Base-by-base conservation (phyloP, 2,888 invertebrate species). In the Sclerodermus sp. region DNA sequence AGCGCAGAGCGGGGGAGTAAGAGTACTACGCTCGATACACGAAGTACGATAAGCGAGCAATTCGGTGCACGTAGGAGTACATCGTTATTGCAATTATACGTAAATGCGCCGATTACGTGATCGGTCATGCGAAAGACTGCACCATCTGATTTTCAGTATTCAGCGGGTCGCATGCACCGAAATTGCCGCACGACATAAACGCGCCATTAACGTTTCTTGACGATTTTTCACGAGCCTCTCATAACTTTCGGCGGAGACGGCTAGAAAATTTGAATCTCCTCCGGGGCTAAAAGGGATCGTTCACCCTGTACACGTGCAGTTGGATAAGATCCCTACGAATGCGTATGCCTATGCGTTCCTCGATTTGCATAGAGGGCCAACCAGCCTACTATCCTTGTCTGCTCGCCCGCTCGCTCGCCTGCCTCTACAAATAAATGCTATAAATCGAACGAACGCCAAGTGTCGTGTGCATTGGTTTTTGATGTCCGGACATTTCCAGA, bases 351-450 rank as follows among this genome's bases (percentile, higher is more conserved):
- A 60, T 47, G 55, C 54, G 57, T 61, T 55, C 48, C 51, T 57
- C 64, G 59, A 71, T 72, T 69, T 69, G 64, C 70, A 68, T 70
- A 66, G n/a, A n/a, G n/a, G n/a, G n/a, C n/a, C n/a, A n/a, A n/a
- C n/a, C n/a, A n/a, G n/a, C n/a, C n/a, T n/a, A n/a, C n/a, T n/a
- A n/a, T n/a, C n/a, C n/a, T n/a, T n/a, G n/a, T n/a, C n/a, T n/a
- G n/a, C n/a, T n/a, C n/a, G n/a, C n/a, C n/a, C n/a, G 39, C 44
- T 47, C 46, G 46, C 44, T n/a, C n/a, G 55, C 47, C 42, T 49
- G 54, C 50, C 47, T 17, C 38, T 41, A 42, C 51, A 38, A 4
- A 18, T 48, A 45, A 53, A 51, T 18, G 36, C 43, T 29, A 40
- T 37, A 17, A 41, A 37, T 18, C 8, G 23, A 23, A 23, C 23